Evolutionary conservation across 2,888 invertebrate genomes (phyloP).

Genomic region (Zygaena filipendulae): DNA sequence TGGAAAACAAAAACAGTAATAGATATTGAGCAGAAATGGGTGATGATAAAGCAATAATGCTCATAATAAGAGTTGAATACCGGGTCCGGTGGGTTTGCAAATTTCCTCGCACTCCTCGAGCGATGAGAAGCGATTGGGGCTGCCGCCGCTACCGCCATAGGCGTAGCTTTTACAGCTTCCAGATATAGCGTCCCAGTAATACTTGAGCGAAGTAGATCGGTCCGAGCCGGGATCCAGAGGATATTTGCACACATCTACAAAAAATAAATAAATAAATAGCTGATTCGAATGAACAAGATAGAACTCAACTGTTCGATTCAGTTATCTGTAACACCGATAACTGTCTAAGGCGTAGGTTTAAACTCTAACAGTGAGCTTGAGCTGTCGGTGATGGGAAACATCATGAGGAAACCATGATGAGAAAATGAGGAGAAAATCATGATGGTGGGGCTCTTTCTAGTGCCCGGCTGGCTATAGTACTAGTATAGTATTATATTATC

Average conservation of each 20-base stretch:
- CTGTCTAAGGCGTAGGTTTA: too few species aligned
- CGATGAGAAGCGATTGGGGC: constrained; percentile 84
- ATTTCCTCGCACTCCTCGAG: constrained; percentile 78
- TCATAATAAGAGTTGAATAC: constrained; percentile 19
- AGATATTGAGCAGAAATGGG: constrained; percentile 6
- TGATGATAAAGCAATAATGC: constrained; percentile 10
- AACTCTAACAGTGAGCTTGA: too few species aligned
- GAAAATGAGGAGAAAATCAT: too few species aligned
- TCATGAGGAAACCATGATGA: too few species aligned
- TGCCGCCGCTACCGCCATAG: constrained; percentile 88
- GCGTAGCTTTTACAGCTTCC: constrained; percentile 76
- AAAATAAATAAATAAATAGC: too few species aligned
- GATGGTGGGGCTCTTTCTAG: too few species aligned
- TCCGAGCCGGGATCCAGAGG: constrained; percentile 78
- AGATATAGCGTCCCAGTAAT: constrained; percentile 73
- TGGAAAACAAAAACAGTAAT: background rate
- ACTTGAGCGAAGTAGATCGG: constrained; percentile 71
- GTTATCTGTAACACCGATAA: too few species aligned
- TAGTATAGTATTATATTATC: too few species aligned
- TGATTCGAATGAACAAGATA: too few species aligned
- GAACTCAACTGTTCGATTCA: too few species aligned
- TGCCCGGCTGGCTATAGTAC: too few species aligned
- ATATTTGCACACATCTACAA: constrained; percentile 77
- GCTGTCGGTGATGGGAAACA: too few species aligned
- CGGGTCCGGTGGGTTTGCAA: constrained; percentile 58